Evolutionary conservation across 2,888 invertebrate genomes (phyloP).

Genomic region (Seira ritae): DNA sequence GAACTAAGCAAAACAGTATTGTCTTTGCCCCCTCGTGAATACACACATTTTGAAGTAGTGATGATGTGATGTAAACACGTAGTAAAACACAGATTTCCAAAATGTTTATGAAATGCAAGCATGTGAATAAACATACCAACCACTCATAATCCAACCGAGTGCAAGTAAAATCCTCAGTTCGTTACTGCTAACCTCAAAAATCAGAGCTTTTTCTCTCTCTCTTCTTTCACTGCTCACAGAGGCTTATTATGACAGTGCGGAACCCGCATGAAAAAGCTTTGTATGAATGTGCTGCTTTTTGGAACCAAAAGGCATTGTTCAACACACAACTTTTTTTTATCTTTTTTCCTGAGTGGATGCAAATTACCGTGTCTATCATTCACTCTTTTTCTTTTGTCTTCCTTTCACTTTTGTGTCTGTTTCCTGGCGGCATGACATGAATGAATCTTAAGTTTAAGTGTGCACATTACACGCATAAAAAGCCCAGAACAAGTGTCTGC

Average conservation of each 20-base stretch:
- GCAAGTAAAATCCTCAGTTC: too few relatives aligned
- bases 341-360: slow-evolving; percentile 50
- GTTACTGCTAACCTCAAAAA: too few relatives aligned
- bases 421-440: slow-evolving; percentile 17
- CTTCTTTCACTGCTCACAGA: neutral
- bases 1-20: too few relatives aligned
- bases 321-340: slow-evolving; percentile 30
- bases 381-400: slow-evolving; percentile 30
- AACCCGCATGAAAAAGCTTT: slow-evolving; percentile 18
- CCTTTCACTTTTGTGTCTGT: slow-evolving; percentile 23
- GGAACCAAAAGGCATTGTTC: slow-evolving; percentile 32
- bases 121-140: too few relatives aligned
- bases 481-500: slow-evolving; percentile 3
- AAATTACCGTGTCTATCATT: slow-evolving; percentile 56
- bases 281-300: neutral
- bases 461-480: slow-evolving; percentile 13
- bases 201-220: too few relatives aligned
- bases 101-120: too few relatives aligned
- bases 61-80: too few relatives aligned
- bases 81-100: too few relatives aligned
- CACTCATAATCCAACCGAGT: too few relatives aligned
- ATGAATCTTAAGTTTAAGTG: slow-evolving; percentile 16
- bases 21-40: too few relatives aligned
- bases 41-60: too few relatives aligned
- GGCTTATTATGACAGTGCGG: neutral